A percentile compares a stretch with the other conserved stretches of the same genome.
Evolutionary conservation across 2,888 invertebrate genomes (phyloP).

Genomic region (Pristionchus mayeri): DNA sequence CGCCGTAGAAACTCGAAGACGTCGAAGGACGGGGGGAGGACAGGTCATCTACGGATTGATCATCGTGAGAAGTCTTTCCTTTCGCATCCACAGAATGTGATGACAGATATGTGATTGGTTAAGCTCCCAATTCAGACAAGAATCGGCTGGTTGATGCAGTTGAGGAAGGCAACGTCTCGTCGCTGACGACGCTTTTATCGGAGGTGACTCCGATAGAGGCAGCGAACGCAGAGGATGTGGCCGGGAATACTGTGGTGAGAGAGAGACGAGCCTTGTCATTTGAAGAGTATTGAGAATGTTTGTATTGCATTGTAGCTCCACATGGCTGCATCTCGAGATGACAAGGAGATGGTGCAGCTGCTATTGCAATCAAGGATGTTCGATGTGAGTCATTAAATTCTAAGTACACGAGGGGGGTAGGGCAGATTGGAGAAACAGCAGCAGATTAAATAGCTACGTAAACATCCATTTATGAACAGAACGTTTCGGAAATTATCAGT

Average conservation of each 20-base stretch:
- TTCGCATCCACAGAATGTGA: background rate
- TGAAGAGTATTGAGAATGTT: background rate
- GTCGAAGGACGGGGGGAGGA: background rate
- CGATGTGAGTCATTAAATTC: background rate
- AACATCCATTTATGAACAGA: no score
- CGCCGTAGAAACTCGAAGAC: background rate
- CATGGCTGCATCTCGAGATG: constrained; percentile 40
- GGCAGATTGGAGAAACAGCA: no score
- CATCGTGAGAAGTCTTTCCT: background rate
- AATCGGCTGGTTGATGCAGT: constrained; percentile 22
- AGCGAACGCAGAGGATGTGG: constrained; percentile 37
- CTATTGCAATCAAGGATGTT: constrained; percentile 28
- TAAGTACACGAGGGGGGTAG: no score
- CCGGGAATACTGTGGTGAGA: constrained; percentile 39
- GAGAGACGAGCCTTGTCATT: no score
- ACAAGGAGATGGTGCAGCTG: constrained; percentile 19
- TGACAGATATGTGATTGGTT: no score
- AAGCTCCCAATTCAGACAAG: background rate
- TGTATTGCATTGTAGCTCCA: background rate
- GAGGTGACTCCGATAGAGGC: background rate
- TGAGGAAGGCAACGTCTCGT: constrained; percentile 27
- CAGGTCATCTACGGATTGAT: background rate
- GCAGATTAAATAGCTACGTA: no score
- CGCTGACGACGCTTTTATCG: background rate
- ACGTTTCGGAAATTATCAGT: no score